Evolutionary conservation across 2,888 invertebrate genomes (phyloP).

Genomic region (Apomyelois bistriatella): DNA sequence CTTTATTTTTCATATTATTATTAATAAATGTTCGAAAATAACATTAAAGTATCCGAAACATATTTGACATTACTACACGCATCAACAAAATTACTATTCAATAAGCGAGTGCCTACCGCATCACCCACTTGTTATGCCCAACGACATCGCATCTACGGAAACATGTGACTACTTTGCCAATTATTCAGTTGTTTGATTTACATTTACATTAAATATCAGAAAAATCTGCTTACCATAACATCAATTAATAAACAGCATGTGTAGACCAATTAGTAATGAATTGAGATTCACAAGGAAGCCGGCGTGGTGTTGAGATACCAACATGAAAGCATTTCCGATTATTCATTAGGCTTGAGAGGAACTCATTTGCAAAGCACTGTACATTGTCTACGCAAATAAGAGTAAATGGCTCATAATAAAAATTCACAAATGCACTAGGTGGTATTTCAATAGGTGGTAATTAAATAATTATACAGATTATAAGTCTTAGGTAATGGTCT

Average conservation of each 20-base stretch:
- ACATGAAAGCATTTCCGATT: slow-evolving; percentile 40
- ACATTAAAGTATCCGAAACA: background rate
- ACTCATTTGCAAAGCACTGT: slow-evolving; percentile 13
- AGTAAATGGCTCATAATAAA: background rate
- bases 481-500: no score
- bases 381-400: background rate
- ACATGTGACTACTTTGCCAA: slow-evolving; percentile 4
- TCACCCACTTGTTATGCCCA: background rate
- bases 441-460: no score
- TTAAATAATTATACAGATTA: no score
- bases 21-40: background rate
- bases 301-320: slow-evolving; percentile 17
- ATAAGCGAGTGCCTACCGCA: background rate
- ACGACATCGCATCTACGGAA: slow-evolving; percentile 1
- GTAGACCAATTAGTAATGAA: slow-evolving; percentile 40
- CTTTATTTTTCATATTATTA: no score
- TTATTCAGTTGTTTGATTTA: background rate
- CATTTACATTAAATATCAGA: no score
- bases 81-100: slow-evolving; percentile 8
- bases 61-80: background rate
- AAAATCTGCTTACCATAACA: no score
- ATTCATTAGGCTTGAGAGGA: slow-evolving; percentile 25
- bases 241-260: no score
- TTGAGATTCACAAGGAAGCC: slow-evolving; percentile 56
- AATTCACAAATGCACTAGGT: no score